Percentiles rank a stretch among this genome's conserved stretches.
Evolutionary conservation across 2,888 invertebrate genomes (phyloP).

Genomic region (Ormyrus rosae): DNA sequence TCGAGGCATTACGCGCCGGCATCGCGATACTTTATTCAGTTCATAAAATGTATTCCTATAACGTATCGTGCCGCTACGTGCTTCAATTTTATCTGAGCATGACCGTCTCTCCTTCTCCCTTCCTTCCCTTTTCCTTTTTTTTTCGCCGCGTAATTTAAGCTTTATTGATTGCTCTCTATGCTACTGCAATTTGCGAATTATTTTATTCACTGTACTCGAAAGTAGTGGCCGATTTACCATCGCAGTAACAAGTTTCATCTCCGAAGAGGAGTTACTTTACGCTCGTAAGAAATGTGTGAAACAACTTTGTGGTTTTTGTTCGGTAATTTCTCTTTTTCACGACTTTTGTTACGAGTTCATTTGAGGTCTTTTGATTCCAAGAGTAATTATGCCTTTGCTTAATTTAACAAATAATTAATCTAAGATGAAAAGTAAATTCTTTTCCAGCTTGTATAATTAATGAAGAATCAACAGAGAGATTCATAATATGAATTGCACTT

Average conservation of each 20-base stretch:
- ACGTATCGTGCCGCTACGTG: constrained; percentile 69
- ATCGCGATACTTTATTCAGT: constrained; percentile 71
- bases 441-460: not conserved
- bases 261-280: too few species aligned
- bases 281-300: too few species aligned
- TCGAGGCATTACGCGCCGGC: constrained; percentile 65
- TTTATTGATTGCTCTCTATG: constrained; percentile 39
- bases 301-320: too few species aligned
- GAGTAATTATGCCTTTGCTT: too few species aligned
- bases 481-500: too few species aligned
- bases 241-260: too few species aligned
- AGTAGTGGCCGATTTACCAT: not conserved
- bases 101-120: constrained; percentile 28
- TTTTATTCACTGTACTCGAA: constrained; percentile 5
- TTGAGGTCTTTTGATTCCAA: too few species aligned
- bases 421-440: too few species aligned
- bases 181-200: constrained; percentile 38
- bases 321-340: too few species aligned
- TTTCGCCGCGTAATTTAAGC: constrained; percentile 37
- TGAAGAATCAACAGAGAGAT: not conserved
- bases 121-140: constrained; percentile 19
- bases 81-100: constrained; percentile 67
- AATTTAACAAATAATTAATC: too few species aligned
- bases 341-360: too few species aligned
- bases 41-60: constrained; percentile 71